These are phyloP conservation scores for Pseudomugil gertrudae DNA, from an alignment of 2,797 vertebrate genomes.

Conservation along the genomic window DNA sequence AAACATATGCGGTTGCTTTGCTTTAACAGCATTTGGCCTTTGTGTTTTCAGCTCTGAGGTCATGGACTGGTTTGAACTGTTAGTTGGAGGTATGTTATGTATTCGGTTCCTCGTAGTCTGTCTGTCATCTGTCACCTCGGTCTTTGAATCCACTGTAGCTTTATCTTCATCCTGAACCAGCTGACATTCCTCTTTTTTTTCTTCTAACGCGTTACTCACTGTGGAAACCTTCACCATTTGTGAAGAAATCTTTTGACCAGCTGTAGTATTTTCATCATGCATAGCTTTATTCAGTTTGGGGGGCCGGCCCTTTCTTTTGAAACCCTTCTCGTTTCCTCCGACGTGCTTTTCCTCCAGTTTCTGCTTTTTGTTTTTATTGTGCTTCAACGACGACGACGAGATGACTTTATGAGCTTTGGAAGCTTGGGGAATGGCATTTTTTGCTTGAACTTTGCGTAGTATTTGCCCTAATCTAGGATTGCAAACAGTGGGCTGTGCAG, in stretches of 20 bases:
- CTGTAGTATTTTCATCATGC: conserved; percentile 29
- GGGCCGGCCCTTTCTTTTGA: conserved; percentile 47
- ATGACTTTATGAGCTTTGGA: conserved; percentile 29
- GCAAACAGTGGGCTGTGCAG: conserved; percentile 10
- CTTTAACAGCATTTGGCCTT: neutral
- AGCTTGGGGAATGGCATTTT: neutral
- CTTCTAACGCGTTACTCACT: neutral
- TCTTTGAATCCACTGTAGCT: conserved; percentile 6
- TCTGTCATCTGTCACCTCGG: neutral
- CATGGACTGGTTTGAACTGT: neutral
- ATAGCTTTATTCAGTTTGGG: conserved; percentile 26
- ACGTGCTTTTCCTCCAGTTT: conserved; percentile 46
- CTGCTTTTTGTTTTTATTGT: conserved; percentile 24
- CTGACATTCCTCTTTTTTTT: conserved; percentile 1
- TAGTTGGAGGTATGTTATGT: conserved; percentile 9
- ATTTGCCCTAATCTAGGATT: conserved; percentile 46
- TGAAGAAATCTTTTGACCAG: neutral
- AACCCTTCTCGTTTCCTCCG: conserved; percentile 8
- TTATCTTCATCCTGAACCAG: neutral
- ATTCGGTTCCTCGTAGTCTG: neutral
- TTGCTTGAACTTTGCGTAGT: conserved; percentile 31
- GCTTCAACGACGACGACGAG: conserved; percentile 25
- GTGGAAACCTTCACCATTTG: neutral
- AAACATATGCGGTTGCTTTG: conserved; percentile 6
- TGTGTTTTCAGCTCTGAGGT: conserved; percentile 7